phyloP scores from a whole-genome alignment of 2,113 vertebrate genomes.

The Paradoxurus hermaphroditus region DNA sequence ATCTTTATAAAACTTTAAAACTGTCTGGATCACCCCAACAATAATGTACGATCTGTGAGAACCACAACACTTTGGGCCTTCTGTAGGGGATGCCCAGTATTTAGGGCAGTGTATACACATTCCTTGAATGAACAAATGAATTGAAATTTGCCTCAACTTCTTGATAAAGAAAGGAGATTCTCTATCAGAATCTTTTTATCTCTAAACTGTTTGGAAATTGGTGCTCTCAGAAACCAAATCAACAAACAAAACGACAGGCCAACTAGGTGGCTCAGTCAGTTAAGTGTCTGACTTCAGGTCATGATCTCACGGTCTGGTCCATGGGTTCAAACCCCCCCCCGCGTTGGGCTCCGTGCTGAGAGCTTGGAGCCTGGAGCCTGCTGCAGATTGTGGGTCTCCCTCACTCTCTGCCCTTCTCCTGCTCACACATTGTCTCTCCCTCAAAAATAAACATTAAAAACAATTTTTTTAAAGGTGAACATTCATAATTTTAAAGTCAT shows the following conservation, averaged over 20 bases:
- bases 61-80: background rate
- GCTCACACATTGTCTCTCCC: too few relatives aligned
- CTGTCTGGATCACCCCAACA: background rate
- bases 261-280: too few relatives aligned
- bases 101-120: background rate
- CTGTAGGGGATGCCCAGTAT: background rate
- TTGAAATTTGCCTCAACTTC: background rate
- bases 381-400: too few relatives aligned
- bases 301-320: too few relatives aligned
- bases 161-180: background rate
- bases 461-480: background rate
- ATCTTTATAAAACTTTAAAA: background rate
- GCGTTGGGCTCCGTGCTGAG: too few relatives aligned
- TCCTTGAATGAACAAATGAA: background rate
- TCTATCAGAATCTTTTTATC: background rate
- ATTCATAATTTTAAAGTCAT: background rate
- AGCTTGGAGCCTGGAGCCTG: too few relatives aligned
- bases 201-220: background rate
- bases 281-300: too few relatives aligned
- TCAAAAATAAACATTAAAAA: too few relatives aligned
- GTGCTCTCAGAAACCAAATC: background rate
- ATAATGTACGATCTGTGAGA: background rate
- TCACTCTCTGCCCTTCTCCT: too few relatives aligned
- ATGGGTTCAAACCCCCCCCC: too few relatives aligned
- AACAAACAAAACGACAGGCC: background rate